Conservation (phyloP, 2,888 invertebrate genomes). For the Hemicrepidius hirtus region DNA sequence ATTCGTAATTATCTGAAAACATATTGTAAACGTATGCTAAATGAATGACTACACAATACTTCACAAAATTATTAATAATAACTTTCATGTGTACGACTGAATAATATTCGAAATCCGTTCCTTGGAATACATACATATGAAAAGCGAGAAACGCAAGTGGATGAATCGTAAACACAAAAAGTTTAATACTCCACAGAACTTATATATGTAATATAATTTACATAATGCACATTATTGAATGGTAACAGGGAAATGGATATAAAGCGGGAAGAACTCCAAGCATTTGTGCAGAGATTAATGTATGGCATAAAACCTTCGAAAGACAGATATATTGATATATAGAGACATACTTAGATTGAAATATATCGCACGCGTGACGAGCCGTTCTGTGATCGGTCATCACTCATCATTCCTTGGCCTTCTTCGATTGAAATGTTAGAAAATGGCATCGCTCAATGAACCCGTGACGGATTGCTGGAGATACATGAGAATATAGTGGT, state of each 20-base stretch:
- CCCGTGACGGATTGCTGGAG: constrained; percentile 35
- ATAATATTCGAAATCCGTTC: too few relatives aligned
- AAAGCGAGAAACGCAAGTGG: not conserved
- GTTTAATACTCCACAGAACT: constrained; percentile 40
- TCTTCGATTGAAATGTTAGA: constrained; percentile 61
- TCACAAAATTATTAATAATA: too few relatives aligned
- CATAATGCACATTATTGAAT: constrained; percentile 68
- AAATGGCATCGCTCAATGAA: constrained; percentile 53
- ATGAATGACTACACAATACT: too few relatives aligned
- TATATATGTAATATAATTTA: constrained; percentile 66
- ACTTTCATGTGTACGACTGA: too few relatives aligned
- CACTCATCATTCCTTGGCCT: constrained; percentile 65
- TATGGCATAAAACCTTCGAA: constrained; percentile 65
- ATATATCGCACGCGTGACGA: constrained; percentile 67
- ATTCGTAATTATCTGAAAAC: too few relatives aligned
- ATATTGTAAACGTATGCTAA: too few relatives aligned
- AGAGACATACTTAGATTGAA: constrained; percentile 68
- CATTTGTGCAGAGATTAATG: constrained; percentile 69
- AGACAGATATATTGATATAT: constrained; percentile 71
- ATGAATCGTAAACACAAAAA: constrained; percentile 14
- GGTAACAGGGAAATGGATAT: constrained; percentile 60
- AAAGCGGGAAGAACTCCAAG: constrained; percentile 62
- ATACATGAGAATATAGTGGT: constrained; percentile 11
- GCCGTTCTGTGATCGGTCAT: constrained; percentile 64
- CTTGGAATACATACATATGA: too few relatives aligned